Evolutionary conservation across 2,888 invertebrate species (phyloP).

Genomic region (Meiosimyza platycephala): DNA sequence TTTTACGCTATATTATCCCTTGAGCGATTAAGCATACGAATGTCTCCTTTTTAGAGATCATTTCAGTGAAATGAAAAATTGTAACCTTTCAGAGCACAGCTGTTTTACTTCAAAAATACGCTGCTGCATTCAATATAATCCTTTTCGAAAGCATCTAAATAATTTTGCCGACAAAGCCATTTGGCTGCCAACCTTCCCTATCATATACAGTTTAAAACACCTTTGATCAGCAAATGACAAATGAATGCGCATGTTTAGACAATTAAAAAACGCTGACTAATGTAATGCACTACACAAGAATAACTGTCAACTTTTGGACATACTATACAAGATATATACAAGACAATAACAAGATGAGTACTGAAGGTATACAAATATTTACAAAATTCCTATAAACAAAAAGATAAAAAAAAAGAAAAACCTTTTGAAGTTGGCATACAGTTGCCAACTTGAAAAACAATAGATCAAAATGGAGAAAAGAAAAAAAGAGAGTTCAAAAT

Average conservation of each 20-base stretch:
- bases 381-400: neutral
- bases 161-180: conserved; percentile 7
- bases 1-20: too few species aligned
- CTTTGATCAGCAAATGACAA: conserved; percentile 16
- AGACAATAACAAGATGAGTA: too few species aligned
- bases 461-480: neutral
- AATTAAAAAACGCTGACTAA: conserved; percentile 8
- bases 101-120: too few species aligned
- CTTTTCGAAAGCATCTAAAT: neutral
- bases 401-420: neutral
- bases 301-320: too few species aligned
- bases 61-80: too few species aligned
- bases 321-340: too few species aligned
- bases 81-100: too few species aligned
- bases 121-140: neutral
- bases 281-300: neutral
- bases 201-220: neutral
- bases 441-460: neutral
- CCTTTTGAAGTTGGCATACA: neutral
- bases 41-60: too few species aligned
- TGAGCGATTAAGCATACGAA: too few species aligned
- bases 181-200: neutral
- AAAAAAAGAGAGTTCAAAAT: neutral
- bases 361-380: conserved; percentile 10
- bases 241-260: conserved; percentile 2